Base-by-base conservation (phyloP, 1,140 invertebrate genomes). In the Tribolium castaneum region DNA sequence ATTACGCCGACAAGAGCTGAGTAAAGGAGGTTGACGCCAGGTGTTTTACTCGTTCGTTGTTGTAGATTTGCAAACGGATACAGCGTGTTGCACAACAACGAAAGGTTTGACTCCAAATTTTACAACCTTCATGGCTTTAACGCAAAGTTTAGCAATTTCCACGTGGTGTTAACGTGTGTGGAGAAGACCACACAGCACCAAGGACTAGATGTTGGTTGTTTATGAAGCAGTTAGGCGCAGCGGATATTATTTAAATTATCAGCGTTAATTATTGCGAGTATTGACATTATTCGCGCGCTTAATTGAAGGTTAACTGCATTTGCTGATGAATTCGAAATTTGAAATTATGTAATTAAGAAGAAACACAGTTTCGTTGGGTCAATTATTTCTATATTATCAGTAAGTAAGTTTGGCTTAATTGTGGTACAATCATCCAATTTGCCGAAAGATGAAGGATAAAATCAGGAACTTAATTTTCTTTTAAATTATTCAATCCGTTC, bases 11-110 rank as follows among this genome's bases (percentile, higher is more conserved):
- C 54, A n/a, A 59, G 14, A 66, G 59, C n/a, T 13, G n/a, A 13
- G 59, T 66, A 66, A 59, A 66, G 30, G 59, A 66, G 59, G 59
- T 66, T 66, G 59, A 66, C 59, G 59, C 59, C 59, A 66, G 59
- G 59, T 66, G 34, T 66, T 66, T 66, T 66, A 66, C 59, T 59
- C 30, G 30, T 35, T 66, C 7, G 39, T 45, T 45, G 39, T 45
- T 34, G 25, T 66, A 35, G 14, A 59, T 66, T 66, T 66, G 59
- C 30, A 66, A 66, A 66, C 59, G 59, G 59, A 66, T 66, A 66
- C 59, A 19, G 2, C 16, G 22, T 35, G 59, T 66, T 66, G 59
- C 59, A 66, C 59, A 66, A 66, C 59, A 66, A 66, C 25, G 59
- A 66, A 66, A 66, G 59, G 59, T 35, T 66, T 14, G 10, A 66